Base-by-base conservation (phyloP, 2,113 vertebrate species). In the Nycticryphes semicollaris region DNA sequence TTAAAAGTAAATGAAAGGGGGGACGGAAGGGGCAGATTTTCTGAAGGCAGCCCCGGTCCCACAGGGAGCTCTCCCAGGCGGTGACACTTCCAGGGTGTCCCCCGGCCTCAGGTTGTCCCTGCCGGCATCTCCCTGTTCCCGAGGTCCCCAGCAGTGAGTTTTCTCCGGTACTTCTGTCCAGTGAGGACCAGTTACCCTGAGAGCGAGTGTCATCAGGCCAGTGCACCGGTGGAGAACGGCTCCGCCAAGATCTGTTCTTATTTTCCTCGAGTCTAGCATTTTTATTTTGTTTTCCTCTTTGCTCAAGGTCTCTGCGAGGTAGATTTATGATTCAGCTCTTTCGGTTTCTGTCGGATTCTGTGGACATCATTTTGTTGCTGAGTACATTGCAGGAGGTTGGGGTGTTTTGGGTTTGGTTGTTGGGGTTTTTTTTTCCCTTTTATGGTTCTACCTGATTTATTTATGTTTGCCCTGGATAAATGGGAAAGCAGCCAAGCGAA, bases 241-340 rank as follows among this genome's bases (percentile, higher is more conserved):
- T n/a, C 72, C 69, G 87, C 80, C 35, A 1, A 14, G 50, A 85
- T 69, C 92, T 48, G 7, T 35, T 37, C 74, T 54, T 35, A 6
- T 47, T 85, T 72, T 37, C 70, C 67, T 56, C 4, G 2, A 50
- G 27, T 37, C 43, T 21, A 11, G 12, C 25, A 57, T 48, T 48
- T 67, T 64, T 60, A 62, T 39, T 69, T 41, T 47, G n/a, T 21
- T 21, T 10, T 6, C 8, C 67, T 53, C 90, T 91, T 72, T 80
- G 66, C 85, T 79, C 76, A 92, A 93, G 94, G 86, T 95, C 86
- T 83, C 79, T 77, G 75, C 72, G 66, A 2, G 7, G 39, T 19
- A 68, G 83, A 92, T 97, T 90, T 88, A 80, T 86, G 96, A 80
- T 50, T 81, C 93, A 86, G 93, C 90, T 84, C 75, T 69, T 73